Evolutionary conservation across 1,140 invertebrate genomes (phyloP).

Genomic region (Ctenoplectra terminalis): DNA sequence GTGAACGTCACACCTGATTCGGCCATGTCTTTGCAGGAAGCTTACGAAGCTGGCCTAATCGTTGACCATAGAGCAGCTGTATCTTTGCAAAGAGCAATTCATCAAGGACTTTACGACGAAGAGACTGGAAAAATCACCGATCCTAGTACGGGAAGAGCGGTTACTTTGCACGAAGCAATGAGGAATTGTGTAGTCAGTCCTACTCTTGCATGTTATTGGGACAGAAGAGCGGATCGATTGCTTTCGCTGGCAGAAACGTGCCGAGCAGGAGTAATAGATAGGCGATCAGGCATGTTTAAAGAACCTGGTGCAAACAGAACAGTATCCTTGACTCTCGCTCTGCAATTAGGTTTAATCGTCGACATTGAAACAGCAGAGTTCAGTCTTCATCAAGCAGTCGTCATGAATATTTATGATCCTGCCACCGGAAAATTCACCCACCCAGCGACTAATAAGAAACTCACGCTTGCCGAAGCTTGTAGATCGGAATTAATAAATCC

Average conservation of each 20-base stretch:
- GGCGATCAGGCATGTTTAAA: constrained; percentile 89
- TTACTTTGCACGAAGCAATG: constrained; percentile 93
- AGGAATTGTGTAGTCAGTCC: constrained; percentile 91
- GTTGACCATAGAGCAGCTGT: constrained; percentile 91
- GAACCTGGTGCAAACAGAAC: constrained; percentile 87
- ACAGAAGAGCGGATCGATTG: constrained; percentile 87
- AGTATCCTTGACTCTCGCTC: constrained; percentile 88
- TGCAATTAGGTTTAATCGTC: constrained; percentile 90
- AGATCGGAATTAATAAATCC: constrained; percentile 92
- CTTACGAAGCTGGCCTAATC: constrained; percentile 91
- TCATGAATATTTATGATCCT: constrained; percentile 91
- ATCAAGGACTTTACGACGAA: constrained; percentile 93
- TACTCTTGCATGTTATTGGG: constrained; percentile 90
- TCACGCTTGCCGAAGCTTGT: constrained; percentile 91
- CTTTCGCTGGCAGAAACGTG: constrained; percentile 91
- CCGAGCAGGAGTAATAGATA: constrained; percentile 91
- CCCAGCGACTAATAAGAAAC: constrained; percentile 89
- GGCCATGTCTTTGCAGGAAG: constrained; percentile 89
- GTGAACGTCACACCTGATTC: constrained; percentile 81
- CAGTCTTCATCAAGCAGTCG: constrained; percentile 91
- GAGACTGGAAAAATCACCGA: constrained; percentile 92
- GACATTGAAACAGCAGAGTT: constrained; percentile 93
- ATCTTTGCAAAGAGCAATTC: constrained; percentile 93
- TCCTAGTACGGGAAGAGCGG: constrained; percentile 88
- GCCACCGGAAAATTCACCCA: constrained; percentile 90